Base-by-base conservation (phyloP, 2,113 vertebrate genomes). In the Elanus axillaris region DNA sequence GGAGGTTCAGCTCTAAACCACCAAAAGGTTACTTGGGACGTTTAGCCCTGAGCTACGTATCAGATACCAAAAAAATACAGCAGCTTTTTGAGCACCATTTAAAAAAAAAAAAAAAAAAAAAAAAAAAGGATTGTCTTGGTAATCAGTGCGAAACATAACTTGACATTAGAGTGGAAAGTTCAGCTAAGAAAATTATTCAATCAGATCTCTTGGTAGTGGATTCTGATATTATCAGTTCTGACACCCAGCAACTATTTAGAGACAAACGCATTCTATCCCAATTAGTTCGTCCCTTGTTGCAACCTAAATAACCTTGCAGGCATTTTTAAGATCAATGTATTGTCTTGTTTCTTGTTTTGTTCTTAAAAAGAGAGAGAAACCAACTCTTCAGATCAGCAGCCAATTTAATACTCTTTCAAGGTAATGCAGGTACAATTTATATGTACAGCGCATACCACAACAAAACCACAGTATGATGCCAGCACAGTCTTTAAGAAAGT, bases 401-500 rank as follows among this genome's bases (percentile, higher is more conserved):
- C 95, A 95, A 97, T 90, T 95, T 69, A 66, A 89, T 29, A 52
- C 79, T 52, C 71, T 94, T 98, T 67, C 94, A 96, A 94, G 96
- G 97, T 94, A 96, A 80, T 11, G 75, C 94, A 98, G 91, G 95
- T 93, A 94, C 63, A 60, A 97, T 96, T 95, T 89, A 80, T 92
- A 96, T 42, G 75, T 72, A 72, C 73, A 74, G 83, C 42, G 2
- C 43, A 90, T 7, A 95, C 96, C 92, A 92, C 93, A 96, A 98
- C 96, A 97, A 98, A 98, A 95, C 91, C 97, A 82, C 97, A 95
- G 96, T 91, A 47, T 64, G 96, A 98, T 97, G 96, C 97, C 97
- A 97, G 97, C n/a, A 55, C 62, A 81, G 53, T 56, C 97, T 95
- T 96, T 90, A 92, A 96, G 94, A 94, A 97, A 95, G 97, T 98